phyloP scores from a whole-genome alignment of 2,888 invertebrate genomes.

The Brachypalpus laphriformis region DNA sequence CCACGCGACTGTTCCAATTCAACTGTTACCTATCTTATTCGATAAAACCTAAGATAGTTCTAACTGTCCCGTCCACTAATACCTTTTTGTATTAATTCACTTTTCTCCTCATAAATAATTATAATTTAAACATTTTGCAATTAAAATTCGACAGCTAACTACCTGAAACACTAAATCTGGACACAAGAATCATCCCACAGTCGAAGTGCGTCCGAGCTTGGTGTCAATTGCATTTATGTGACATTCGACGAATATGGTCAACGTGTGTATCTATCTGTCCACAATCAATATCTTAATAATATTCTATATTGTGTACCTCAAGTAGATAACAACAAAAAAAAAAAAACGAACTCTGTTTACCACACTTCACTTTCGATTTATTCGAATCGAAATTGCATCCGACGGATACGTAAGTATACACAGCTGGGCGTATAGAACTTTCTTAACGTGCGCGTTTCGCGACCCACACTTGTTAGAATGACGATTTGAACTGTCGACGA shows the following conservation, averaged over 20 bases:
- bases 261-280: conserved; percentile 6
- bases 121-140: conserved; percentile 24
- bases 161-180: conserved; percentile 71
- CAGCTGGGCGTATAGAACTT: conserved; percentile 4
- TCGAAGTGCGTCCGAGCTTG: conserved; percentile 39
- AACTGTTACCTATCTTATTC: conserved; percentile 29
- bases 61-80: conserved; percentile 60
- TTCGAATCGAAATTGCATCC: conserved; percentile 39
- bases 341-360: conserved; percentile 25
- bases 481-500: conserved; percentile 61
- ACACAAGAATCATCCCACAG: conserved; percentile 65
- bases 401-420: conserved; percentile 28
- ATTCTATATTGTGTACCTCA: conserved; percentile 1
- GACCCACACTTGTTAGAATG: conserved; percentile 69
- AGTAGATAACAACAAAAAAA: conserved; percentile 20
- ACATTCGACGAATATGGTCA: conserved; percentile 50
- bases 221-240: conserved; percentile 52
- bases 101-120: conserved; percentile 51
- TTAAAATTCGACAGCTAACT: conserved; percentile 50
- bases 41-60: background rate
- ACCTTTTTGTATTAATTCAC: conserved; percentile 35
- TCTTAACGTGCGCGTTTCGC: conserved; percentile 49
- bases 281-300: conserved; percentile 41
- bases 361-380: conserved; percentile 61
- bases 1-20: conserved; percentile 45